Evolutionary conservation across 2,888 invertebrate species (phyloP), one percentile per base, ranked within the genome.

Genomic region (Himalopsyche tibetana): DNA sequence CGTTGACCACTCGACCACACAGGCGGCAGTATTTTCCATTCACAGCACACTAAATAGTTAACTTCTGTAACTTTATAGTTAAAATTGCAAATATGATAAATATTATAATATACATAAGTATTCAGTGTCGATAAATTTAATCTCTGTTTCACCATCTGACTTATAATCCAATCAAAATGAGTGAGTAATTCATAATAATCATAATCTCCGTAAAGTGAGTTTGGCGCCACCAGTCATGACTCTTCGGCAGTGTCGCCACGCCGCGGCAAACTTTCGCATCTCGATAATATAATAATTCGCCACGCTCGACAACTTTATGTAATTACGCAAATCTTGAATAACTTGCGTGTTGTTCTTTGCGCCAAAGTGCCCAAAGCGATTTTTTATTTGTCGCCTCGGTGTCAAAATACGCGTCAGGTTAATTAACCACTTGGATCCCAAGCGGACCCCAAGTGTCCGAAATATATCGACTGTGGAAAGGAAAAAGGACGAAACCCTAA

Each of bases 191-290:
- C 15, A 15, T 36, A 15, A 74, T 74, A 36, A 74, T 74, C 74
- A 74, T 74, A 74, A 74, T 36, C 74, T 36, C 74, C 74, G 74
- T 36, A 36, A 36, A 74, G 12, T 74, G 74, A 74, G 12, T 74
- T 74, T 74, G 74, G 74, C 74, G 74, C 74, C 74, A 74, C n/a
- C 74, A 74, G 74, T 38, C 74, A 74, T 74, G 74, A 38, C 74
- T 36, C 38, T 74, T 74, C 36, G 74, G 28, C 28, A 74, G 74
- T 74, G 74, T 74, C 74, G 38, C 74, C 74, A 74, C 38, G 2
- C 74, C 19, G 74, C 74, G 74, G 74, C 38, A 74, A 74, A 74
- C 74, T 74, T 74, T 74, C 74, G 74, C 74, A 74, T 74, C 74
- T 74, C 74, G 36, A 74, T 74, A 74, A 74, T 74, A 74, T 74